Base-by-base conservation (phyloP, 2,888 invertebrate species). In the Agriopis marginaria region DNA sequence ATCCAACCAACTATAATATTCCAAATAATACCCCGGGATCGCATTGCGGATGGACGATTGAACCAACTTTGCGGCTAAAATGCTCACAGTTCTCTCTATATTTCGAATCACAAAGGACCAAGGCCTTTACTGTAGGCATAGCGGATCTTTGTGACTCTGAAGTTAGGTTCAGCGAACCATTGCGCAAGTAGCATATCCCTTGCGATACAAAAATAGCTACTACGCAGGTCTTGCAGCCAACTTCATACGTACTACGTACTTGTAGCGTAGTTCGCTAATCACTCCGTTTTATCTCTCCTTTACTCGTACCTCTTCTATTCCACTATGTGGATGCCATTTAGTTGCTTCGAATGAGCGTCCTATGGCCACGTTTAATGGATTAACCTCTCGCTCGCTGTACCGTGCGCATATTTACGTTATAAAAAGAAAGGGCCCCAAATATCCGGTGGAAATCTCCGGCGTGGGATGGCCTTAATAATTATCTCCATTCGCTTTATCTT, bases 401-500 rank as follows among this genome's bases (percentile, higher is more conserved):
- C 45, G n/a, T 64, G 70, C 71, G 74, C 75, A 70, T 75, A 76
- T 81, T 79, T 75, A 76, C 72, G 67, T 62, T 74, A 72, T 77
- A 75, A 79, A 78, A 79, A 77, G 62, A 69, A 70, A 63, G 51
- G 72, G 75, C 76, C 72, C 73, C 69, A 70, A 78, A 79, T 78
- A 75, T 78, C 76, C 75, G 76, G 75, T 75, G 77, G 67, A 80
- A 82, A 84, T 82, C 81, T 81, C 79, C 70, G 71, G 75, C 75
- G 73, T 65, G 67, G 75, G 79, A 83, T 77, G 74, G 73, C 75
- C 80, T 79, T 79, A 81, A 83, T 84, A 82, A 86, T 85, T 81
- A 85, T 84, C 82, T 80, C 77, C 79, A 78, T 82, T 83, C 76
- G 77, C 79, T 82, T 85, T 86, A 87, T 85, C 83, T 82, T 74